phyloP scores from a whole-genome alignment of 2,113 vertebrate genomes.

The Trematomus loennbergii region DNA sequence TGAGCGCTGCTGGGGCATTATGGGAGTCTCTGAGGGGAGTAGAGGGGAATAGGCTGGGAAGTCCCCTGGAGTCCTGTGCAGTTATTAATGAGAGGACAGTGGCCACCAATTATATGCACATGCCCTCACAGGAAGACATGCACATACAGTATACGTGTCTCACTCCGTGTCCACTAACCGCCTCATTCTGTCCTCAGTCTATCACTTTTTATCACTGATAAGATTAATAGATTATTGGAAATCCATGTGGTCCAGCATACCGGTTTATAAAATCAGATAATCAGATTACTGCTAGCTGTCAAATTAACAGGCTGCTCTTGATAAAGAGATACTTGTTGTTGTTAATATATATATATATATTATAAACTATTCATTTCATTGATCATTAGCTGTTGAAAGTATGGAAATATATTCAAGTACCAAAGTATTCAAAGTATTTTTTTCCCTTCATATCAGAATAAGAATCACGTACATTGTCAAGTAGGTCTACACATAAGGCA shows the following conservation, averaged over 20 bases:
- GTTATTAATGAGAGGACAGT: conserved; percentile 62
- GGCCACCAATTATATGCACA: conserved; percentile 48
- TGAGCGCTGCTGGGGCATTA: conserved; percentile 7
- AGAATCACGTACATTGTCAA: too few relatives aligned
- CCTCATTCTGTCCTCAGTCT: not conserved
- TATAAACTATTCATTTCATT: too few relatives aligned
- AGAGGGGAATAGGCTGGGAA: conserved; percentile 31
- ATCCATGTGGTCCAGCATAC: conserved; percentile 42
- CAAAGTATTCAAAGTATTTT: too few relatives aligned
- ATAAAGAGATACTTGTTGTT: too few relatives aligned
- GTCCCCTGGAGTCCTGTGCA: conserved; percentile 44
- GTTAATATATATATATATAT: too few relatives aligned
- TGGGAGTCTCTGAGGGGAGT: conserved; percentile 15
- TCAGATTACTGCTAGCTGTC: too few relatives aligned
- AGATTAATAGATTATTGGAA: conserved; percentile 39
- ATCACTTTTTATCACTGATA: not conserved
- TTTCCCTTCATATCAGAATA: too few relatives aligned
- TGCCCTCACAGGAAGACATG: not conserved
- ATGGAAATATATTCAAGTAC: too few relatives aligned
- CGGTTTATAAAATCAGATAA: conserved; percentile 43
- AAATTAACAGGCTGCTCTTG: too few relatives aligned
- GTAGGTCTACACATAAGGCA: too few relatives aligned
- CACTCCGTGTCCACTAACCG: not conserved
- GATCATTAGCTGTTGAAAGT: too few relatives aligned
- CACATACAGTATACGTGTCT: not conserved